These are phyloP conservation scores for Ametastegia equiseti DNA, from an alignment of 2,888 invertebrate species.

Conservation along the genomic window DNA sequence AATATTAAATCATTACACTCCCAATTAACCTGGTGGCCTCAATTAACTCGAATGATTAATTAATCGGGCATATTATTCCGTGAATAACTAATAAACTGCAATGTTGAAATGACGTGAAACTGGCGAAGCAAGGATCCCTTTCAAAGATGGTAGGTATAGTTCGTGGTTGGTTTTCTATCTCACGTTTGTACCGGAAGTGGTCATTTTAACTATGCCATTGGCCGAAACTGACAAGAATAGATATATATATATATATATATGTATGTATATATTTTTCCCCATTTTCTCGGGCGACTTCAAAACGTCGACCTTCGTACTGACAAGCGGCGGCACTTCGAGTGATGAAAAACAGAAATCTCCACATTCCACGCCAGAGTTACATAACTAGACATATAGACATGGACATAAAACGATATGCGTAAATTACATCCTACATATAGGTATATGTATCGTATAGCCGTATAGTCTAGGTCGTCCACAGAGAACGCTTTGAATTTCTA, in stretches of 20 bases:
- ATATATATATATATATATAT: neutral
- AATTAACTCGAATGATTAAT: too few relatives aligned
- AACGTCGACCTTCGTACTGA: neutral
- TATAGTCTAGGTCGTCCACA: too few relatives aligned
- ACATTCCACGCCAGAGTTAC: neutral
- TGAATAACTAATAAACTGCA: too few relatives aligned
- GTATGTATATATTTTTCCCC: too few relatives aligned
- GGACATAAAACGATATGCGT: neutral
- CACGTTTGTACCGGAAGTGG: slow-evolving; percentile 13
- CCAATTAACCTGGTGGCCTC: too few relatives aligned
- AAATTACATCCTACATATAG: neutral
- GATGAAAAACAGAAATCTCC: neutral
- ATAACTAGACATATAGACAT: neutral
- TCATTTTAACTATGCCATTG: slow-evolving; percentile 14
- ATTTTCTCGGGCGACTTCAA: too few relatives aligned
- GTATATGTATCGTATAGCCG: neutral
- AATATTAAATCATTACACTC: too few relatives aligned
- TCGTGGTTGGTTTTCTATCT: too few relatives aligned
- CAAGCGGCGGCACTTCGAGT: neutral
- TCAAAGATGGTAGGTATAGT: neutral
- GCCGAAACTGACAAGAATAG: neutral
- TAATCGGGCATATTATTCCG: too few relatives aligned
- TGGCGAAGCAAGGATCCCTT: too few relatives aligned
- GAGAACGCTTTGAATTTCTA: slow-evolving; percentile 6
- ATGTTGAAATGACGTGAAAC: too few relatives aligned